Conservation (phyloP, 2,888 invertebrate species). For the Drosophila quinaria region DNA sequence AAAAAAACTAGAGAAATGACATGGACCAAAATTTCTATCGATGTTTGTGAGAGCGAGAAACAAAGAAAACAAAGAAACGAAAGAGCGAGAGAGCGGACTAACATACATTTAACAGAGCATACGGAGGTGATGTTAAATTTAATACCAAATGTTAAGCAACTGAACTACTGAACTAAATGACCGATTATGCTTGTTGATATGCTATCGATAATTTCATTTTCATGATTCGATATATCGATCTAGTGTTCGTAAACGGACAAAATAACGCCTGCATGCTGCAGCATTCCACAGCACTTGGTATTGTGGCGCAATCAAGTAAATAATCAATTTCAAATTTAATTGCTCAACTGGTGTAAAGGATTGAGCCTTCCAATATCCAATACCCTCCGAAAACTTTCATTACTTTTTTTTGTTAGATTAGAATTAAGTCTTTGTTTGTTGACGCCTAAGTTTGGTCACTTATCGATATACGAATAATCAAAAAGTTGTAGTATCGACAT, state of each 20-base stretch:
- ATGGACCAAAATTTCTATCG: too few relatives aligned
- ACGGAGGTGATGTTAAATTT: too few relatives aligned
- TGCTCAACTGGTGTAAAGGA: background rate
- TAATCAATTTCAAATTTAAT: constrained; percentile 3
- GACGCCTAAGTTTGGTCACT: background rate
- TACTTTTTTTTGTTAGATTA: too few relatives aligned
- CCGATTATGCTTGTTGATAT: constrained; percentile 66
- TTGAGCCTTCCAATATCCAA: fast-evolving
- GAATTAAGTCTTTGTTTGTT: background rate
- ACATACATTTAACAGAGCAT: too few relatives aligned
- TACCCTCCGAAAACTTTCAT: too few relatives aligned
- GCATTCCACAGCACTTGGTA: constrained; percentile 39
- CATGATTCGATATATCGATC: constrained; percentile 5
- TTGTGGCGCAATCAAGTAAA: constrained; percentile 29
- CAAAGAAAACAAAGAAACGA: too few relatives aligned
- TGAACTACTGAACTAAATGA: too few relatives aligned
- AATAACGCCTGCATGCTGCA: too few relatives aligned
- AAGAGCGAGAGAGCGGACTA: too few relatives aligned
- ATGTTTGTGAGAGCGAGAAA: too few relatives aligned
- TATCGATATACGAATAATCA: constrained; percentile 35
- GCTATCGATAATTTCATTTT: constrained; percentile 52
- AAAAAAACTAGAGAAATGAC: too few relatives aligned
- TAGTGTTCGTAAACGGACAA: constrained; percentile 17
- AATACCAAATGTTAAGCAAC: too few relatives aligned
- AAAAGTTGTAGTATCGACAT: constrained; percentile 36